Percentiles rank a stretch among this genome's conserved stretches.
These are phyloP conservation scores for Xyrichtys novacula DNA, from an alignment of 2,797 vertebrate species.

Conservation along the genomic window DNA sequence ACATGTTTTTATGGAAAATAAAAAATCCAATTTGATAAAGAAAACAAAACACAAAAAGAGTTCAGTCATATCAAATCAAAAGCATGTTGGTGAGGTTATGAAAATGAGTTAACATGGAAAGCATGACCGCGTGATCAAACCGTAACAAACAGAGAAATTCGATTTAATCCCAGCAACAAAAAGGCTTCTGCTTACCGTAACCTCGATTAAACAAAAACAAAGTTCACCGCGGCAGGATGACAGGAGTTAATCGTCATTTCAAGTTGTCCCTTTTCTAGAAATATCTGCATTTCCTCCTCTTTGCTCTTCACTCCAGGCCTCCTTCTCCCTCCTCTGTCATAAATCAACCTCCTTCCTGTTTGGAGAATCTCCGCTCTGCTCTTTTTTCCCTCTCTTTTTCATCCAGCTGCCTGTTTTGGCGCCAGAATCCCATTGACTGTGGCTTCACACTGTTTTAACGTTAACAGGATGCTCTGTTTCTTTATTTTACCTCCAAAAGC, in stretches of 20 bases:
- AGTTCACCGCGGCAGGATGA: too few species aligned
- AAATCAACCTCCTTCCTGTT: constrained; percentile 58
- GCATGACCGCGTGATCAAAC: background rate
- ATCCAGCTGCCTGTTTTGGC: constrained; percentile 47
- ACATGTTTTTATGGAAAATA: background rate
- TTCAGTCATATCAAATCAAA: background rate
- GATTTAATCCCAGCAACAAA: background rate
- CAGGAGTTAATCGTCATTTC: too few species aligned
- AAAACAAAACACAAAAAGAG: background rate
- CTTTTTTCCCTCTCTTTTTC: constrained; percentile 9
- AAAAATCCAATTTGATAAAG: background rate
- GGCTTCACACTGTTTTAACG: constrained; percentile 56
- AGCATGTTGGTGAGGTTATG: background rate
- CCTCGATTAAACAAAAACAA: background rate
- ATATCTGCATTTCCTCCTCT: constrained; percentile 10
- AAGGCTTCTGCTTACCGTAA: background rate
- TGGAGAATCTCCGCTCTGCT: constrained; percentile 36
- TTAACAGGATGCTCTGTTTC: constrained; percentile 65
- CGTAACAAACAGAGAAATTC: background rate
- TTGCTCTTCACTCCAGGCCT: constrained; percentile 7
- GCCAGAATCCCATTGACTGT: constrained; percentile 9
- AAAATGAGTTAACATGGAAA: background rate
- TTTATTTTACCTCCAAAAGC: constrained; percentile 28
- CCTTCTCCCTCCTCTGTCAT: constrained; percentile 27
- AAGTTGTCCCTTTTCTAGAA: too few species aligned